phyloP scores from a whole-genome alignment of 2,113 vertebrate species.

The Camelus bactrianus region DNA sequence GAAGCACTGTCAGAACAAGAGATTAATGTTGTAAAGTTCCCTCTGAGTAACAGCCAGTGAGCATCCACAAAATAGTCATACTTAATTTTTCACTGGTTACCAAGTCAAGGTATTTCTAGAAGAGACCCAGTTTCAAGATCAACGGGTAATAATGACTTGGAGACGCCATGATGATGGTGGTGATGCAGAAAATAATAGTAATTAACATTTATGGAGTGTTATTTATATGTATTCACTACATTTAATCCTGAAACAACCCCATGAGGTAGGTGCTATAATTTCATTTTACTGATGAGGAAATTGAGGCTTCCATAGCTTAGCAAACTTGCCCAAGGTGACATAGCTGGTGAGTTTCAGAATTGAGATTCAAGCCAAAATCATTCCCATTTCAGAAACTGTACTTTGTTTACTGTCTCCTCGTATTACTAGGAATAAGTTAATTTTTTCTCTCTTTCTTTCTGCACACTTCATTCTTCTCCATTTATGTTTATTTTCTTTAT shows the following conservation, averaged over 20 bases:
- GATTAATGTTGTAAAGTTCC: background rate
- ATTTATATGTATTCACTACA: background rate
- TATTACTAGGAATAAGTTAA: background rate
- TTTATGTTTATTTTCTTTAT: slow-evolving; percentile 18
- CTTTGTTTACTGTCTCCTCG: background rate
- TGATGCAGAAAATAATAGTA: background rate
- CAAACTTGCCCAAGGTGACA: slow-evolving; percentile 1
- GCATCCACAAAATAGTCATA: background rate
- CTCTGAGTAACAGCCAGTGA: background rate
- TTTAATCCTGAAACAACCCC: background rate
- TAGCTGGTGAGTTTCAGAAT: background rate
- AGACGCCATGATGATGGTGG: background rate
- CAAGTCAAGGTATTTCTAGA: slow-evolving; percentile 44
- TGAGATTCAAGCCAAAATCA: background rate
- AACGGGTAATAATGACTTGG: background rate
- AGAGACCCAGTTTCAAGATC: slow-evolving; percentile 5
- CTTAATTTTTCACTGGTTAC: slow-evolving; percentile 16
- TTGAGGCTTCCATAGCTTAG: slow-evolving; percentile 13
- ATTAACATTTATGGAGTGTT: background rate
- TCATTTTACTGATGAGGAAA: slow-evolving; percentile 20
- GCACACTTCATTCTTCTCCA: background rate
- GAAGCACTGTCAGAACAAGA: background rate
- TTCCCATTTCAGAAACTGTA: background rate
- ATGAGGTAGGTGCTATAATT: background rate
- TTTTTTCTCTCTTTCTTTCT: background rate